phyloP scores from a whole-genome alignment of 2,113 vertebrate genomes.

The Centrocercus urophasianus region DNA sequence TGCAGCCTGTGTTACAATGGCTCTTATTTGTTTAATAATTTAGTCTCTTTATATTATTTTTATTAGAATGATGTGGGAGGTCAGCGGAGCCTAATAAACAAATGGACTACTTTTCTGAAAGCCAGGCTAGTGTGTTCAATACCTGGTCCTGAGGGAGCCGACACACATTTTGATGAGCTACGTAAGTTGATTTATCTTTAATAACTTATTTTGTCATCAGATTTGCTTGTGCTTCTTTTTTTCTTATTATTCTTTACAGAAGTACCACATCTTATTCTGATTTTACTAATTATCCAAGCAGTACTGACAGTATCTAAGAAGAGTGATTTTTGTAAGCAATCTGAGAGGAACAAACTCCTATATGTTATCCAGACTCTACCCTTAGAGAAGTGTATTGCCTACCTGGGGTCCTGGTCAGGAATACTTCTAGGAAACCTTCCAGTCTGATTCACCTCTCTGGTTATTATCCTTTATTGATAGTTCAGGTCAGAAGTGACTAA shows the following conservation, averaged over 20 bases:
- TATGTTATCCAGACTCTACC: no score
- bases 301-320: not conserved
- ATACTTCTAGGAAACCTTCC: no score
- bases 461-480: no score
- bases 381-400: no score
- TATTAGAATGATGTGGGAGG: constrained; percentile 96
- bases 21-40: not conserved
- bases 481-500: no score
- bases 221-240: not conserved
- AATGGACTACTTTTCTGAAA: constrained; percentile 99
- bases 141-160: constrained; percentile 91
- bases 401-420: no score
- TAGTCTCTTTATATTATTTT: not conserved
- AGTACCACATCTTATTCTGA: not conserved
- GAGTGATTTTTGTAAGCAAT: no score
- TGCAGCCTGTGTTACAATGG: not conserved
- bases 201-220: not conserved
- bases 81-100: constrained; percentile 96
- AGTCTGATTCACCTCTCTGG: no score
- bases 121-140: constrained; percentile 93
- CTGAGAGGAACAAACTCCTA: no score
- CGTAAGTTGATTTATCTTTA: constrained; percentile 83
- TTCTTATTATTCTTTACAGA: not conserved
- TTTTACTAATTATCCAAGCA: not conserved
- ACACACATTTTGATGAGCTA: constrained; percentile 96